Percentiles rank a stretch among this genome's conserved stretches.
Evolutionary conservation across 1,140 invertebrate species (phyloP).

Genomic region (Drosophila orena): DNA sequence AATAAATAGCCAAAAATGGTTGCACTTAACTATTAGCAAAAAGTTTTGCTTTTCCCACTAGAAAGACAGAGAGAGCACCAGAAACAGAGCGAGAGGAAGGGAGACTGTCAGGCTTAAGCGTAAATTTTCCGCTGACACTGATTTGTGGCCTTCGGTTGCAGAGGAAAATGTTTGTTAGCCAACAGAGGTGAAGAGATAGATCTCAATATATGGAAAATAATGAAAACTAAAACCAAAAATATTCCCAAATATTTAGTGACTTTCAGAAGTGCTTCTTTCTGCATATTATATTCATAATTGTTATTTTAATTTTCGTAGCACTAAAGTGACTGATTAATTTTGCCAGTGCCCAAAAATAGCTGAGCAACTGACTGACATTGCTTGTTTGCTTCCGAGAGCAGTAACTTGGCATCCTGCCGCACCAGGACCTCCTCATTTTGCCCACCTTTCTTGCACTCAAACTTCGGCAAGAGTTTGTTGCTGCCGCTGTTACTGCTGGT

Average conservation of each 20-base stretch:
- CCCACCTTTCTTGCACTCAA: slow-evolving; percentile 43
- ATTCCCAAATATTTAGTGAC: background rate
- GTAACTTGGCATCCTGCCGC: slow-evolving; percentile 4
- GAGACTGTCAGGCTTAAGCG: slow-evolving; percentile 41
- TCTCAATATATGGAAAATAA: background rate
- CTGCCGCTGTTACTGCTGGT: slow-evolving; percentile 27
- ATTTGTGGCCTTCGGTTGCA: slow-evolving; percentile 50
- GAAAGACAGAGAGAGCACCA: background rate
- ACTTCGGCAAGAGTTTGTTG: slow-evolving; percentile 40
- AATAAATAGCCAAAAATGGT: background rate
- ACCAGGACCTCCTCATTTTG: background rate
- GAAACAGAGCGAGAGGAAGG: background rate
- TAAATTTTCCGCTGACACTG: slow-evolving; percentile 66
- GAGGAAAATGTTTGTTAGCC: background rate
- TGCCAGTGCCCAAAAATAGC: slow-evolving; percentile 19
- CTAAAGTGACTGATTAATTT: no score
- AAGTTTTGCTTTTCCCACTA: slow-evolving; percentile 19
- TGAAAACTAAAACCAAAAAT: background rate
- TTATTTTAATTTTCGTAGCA: background rate
- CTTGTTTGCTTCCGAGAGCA: slow-evolving; percentile 46
- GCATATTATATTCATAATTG: background rate
- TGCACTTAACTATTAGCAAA: slow-evolving; percentile 56
- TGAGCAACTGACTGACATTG: slow-evolving; percentile 46
- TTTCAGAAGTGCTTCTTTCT: background rate
- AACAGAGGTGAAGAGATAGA: background rate